Conservation (phyloP, 2,113 vertebrate genomes). For the Micronisus gabar region DNA sequence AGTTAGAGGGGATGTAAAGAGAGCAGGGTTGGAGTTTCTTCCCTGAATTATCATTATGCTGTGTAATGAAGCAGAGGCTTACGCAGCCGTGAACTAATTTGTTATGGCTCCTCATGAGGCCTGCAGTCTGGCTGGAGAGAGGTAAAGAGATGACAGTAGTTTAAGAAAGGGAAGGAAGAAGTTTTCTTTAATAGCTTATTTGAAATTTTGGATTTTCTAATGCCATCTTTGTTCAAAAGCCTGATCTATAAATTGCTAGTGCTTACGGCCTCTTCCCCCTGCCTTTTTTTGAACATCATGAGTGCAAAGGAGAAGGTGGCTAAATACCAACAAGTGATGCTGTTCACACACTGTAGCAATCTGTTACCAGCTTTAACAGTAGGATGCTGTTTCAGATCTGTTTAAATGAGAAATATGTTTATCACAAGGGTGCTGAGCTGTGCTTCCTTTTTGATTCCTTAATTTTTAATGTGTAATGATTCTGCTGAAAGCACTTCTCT, state of each 20-base stretch:
- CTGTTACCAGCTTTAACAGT: background rate
- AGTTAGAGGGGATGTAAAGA: background rate
- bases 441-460: slow-evolving; percentile 39
- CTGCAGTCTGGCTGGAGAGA: slow-evolving; percentile 44
- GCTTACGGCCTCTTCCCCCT: background rate
- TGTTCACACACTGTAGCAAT: slow-evolving; percentile 12
- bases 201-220: slow-evolving; percentile 12
- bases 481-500: slow-evolving; percentile 12
- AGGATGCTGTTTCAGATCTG: background rate
- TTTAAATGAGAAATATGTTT: slow-evolving; percentile 54
- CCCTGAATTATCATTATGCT: slow-evolving; percentile 41
- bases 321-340: background rate
- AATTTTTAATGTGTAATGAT: slow-evolving; percentile 48
- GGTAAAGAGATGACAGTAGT: slow-evolving; percentile 1
- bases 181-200: background rate
- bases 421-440: slow-evolving; percentile 34
- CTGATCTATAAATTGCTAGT: background rate
- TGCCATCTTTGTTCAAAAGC: background rate
- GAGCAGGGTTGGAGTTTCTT: background rate
- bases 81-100: slow-evolving; percentile 63
- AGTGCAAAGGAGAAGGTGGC: background rate
- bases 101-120: slow-evolving; percentile 56
- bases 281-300: background rate
- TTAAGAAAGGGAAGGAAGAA: background rate
- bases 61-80: slow-evolving; percentile 69